phyloP scores from a whole-genome alignment of 2,888 invertebrate species.

The Electrophaes corylata region DNA sequence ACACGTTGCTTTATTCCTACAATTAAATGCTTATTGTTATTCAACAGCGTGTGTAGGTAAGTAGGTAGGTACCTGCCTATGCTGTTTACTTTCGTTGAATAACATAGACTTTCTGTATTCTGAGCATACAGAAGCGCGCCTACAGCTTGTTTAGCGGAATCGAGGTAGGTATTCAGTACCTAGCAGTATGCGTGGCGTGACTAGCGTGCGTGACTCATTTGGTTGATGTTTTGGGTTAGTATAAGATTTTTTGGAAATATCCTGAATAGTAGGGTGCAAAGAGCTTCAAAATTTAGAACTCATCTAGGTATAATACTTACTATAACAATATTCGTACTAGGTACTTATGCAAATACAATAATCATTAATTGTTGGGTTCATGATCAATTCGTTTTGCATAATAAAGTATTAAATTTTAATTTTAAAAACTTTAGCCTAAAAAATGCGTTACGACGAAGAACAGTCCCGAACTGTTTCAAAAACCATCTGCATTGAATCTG shows the following conservation, averaged over 20 bases:
- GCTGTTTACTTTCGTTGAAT: constrained; percentile 82
- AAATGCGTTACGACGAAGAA: too few relatives aligned
- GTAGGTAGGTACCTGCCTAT: constrained; percentile 47
- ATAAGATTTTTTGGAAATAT: constrained; percentile 29
- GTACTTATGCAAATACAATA: too few relatives aligned
- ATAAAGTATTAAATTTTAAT: background rate
- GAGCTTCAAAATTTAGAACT: too few relatives aligned
- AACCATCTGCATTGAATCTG: too few relatives aligned
- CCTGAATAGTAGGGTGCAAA: background rate
- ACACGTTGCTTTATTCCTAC: constrained; percentile 59
- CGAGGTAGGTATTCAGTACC: constrained; percentile 44
- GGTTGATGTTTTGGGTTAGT: constrained; percentile 48
- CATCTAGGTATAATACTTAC: too few relatives aligned
- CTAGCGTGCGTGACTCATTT: constrained; percentile 59
- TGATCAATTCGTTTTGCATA: too few relatives aligned
- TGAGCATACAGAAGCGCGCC: constrained; percentile 58
- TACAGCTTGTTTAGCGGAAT: constrained; percentile 62
- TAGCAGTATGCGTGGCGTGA: constrained; percentile 50
- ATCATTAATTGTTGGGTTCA: too few relatives aligned
- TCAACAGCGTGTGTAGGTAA: too few relatives aligned
- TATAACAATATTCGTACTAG: too few relatives aligned
- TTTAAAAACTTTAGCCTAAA: too few relatives aligned
- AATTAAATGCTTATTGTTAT: constrained; percentile 75
- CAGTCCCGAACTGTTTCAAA: too few relatives aligned
- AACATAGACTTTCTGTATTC: constrained; percentile 54